These are phyloP conservation scores for Crotalus tigris DNA, from an alignment of 2,113 vertebrate genomes.

Conservation along the genomic window DNA sequence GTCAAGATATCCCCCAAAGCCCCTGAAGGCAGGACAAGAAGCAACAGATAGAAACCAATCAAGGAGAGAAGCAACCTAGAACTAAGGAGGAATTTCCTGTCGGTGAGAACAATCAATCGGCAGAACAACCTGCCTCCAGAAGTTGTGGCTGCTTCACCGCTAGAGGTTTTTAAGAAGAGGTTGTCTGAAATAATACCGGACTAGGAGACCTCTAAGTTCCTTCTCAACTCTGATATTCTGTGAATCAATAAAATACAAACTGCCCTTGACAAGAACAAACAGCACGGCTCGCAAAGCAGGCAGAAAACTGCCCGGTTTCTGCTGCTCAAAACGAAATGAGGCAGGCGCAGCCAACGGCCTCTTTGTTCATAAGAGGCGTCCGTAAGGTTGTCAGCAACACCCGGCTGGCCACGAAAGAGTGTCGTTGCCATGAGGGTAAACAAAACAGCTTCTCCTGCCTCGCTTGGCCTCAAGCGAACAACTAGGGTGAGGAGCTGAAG, in stretches of 20 bases:
- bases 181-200: no score
- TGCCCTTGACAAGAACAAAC: conserved; percentile 54
- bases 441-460: conserved; percentile 40
- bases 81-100: no score
- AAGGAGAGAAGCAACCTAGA: no score
- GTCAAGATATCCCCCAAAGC: no score
- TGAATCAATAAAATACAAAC: conserved; percentile 30
- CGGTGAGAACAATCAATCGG: no score
- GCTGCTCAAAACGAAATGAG: conserved; percentile 37
- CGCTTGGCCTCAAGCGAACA: conserved; percentile 51
- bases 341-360: conserved; percentile 39
- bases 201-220: no score
- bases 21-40: no score
- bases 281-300: conserved; percentile 34
- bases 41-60: no score
- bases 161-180: no score
- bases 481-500: conserved; percentile 42
- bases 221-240: no score
- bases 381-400: conserved; percentile 47
- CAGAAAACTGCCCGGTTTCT: conserved; percentile 47
- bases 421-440: conserved; percentile 51
- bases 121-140: no score
- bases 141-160: no score
- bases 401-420: conserved; percentile 44
- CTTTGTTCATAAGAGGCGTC: conserved; percentile 57